Percentiles rank a stretch among this genome's conserved stretches.
phyloP scores from a whole-genome alignment of 2,113 vertebrate genomes.

The Poecilia latipinna region DNA sequence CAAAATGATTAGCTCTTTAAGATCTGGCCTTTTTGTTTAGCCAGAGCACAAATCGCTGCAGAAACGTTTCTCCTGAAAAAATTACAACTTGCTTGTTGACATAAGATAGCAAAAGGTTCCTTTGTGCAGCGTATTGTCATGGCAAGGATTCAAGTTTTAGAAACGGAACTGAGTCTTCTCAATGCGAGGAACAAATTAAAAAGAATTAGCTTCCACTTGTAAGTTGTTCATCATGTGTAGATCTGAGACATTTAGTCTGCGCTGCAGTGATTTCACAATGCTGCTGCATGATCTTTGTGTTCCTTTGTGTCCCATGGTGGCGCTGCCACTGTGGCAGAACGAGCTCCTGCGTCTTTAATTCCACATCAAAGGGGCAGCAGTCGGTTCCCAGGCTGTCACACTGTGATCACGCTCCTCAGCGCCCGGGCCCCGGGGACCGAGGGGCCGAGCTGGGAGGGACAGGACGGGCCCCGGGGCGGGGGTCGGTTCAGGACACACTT shows the following conservation, averaged over 20 bases:
- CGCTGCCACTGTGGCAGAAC: constrained; percentile 46
- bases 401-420: constrained; percentile 23
- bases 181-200: neutral
- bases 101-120: neutral
- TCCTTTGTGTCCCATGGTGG: constrained; percentile 19
- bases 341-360: constrained; percentile 64
- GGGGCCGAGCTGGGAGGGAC: neutral
- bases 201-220: neutral
- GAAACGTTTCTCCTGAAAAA: too few species aligned
- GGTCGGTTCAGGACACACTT: neutral
- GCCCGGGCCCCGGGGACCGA: constrained; percentile 4
- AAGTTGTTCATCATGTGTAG: neutral
- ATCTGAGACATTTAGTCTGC: neutral
- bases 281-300: constrained; percentile 1
- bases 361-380: constrained; percentile 57
- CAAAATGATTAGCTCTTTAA: too few species aligned
- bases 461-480: neutral
- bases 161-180: neutral
- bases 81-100: neutral
- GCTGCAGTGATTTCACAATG: neutral
- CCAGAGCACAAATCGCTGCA: too few species aligned
- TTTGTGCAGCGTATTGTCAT: too few species aligned
- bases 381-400: constrained; percentile 57
- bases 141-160: neutral
- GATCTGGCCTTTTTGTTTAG: too few species aligned